Percentiles rank a stretch among this genome's conserved stretches.
phyloP scores from a whole-genome alignment of 2,797 vertebrate genomes.

The Danionella dracula region DNA sequence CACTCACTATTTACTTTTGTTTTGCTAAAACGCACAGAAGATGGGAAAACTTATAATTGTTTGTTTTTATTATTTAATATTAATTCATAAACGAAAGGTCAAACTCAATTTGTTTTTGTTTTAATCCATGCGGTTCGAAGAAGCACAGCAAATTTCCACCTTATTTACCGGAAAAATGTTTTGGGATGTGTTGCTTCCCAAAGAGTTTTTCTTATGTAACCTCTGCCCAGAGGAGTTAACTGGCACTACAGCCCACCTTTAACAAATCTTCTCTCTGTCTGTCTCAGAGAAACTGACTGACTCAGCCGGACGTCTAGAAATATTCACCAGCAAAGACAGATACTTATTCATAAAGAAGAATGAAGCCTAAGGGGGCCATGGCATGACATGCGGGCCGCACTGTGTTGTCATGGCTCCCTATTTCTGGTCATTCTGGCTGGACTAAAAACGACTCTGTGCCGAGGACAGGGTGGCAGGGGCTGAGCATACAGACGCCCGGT shows the following conservation, averaged over 20 bases:
- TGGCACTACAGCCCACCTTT: not conserved
- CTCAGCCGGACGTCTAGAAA: constrained; percentile 12
- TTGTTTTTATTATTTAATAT: no score
- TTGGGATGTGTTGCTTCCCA: no score
- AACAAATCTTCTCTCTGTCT: constrained; percentile 13
- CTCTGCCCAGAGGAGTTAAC: not conserved
- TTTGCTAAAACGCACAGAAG: no score
- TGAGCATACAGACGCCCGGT: constrained; percentile 15
- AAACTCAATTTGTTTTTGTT: no score
- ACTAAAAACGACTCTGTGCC: constrained; percentile 26
- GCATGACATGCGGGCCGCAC: constrained; percentile 31
- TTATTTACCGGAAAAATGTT: no score
- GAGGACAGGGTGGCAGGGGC: constrained; percentile 2
- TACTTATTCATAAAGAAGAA: constrained; percentile 31
- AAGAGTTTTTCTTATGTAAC: no score
- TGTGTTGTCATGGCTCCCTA: constrained; percentile 41
- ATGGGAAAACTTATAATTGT: no score
- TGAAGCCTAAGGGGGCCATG: constrained; percentile 25
- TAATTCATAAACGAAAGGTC: no score
- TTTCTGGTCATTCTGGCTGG: constrained; percentile 23
- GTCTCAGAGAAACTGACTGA: not conserved
- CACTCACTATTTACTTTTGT: no score
- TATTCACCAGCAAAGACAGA: constrained; percentile 5
- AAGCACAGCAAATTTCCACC: no score
- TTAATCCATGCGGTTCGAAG: no score